These are phyloP conservation scores for Magallana angulata DNA, from an alignment of 1,140 invertebrate genomes.

Conservation along the genomic window DNA sequence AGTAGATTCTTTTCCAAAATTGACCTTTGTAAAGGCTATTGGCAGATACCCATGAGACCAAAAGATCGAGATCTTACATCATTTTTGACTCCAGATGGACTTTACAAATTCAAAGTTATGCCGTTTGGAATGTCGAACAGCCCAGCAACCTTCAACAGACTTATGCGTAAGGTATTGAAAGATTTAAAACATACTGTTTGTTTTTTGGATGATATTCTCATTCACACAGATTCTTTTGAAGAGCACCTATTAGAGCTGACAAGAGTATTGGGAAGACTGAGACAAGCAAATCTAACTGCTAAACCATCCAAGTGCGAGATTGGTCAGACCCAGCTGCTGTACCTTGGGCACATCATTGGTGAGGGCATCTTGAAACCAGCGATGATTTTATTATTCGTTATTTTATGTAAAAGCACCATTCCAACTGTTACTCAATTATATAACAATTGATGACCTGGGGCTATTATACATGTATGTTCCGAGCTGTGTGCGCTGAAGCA, in stretches of 20 bases:
- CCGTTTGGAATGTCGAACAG: slow-evolving; percentile 33
- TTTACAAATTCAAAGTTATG: slow-evolving; percentile 39
- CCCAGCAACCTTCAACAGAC: slow-evolving; percentile 35
- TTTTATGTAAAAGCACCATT: too few relatives aligned
- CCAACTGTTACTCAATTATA: too few relatives aligned
- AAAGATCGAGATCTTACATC: neutral
- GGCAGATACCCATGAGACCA: slow-evolving; percentile 27
- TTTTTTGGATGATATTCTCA: slow-evolving; percentile 41
- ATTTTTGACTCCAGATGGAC: slow-evolving; percentile 37
- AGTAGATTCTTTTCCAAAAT: slow-evolving; percentile 38
- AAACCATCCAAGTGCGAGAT: slow-evolving; percentile 54
- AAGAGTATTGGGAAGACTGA: slow-evolving; percentile 42
- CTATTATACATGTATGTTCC: too few relatives aligned
- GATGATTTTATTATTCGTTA: too few relatives aligned
- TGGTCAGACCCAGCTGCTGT: neutral
- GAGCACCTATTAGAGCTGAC: slow-evolving; percentile 24
- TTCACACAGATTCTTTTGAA: slow-evolving; percentile 41
- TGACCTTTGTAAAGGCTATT: slow-evolving; percentile 44
- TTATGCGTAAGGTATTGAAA: slow-evolving; percentile 32
- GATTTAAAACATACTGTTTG: slow-evolving; percentile 25
- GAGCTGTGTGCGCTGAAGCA: too few relatives aligned
- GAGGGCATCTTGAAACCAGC: neutral
- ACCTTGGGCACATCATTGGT: slow-evolving; percentile 4
- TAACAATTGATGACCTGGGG: too few relatives aligned
- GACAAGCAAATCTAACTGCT: slow-evolving; percentile 26